Conservation (phyloP, 2,113 vertebrate genomes). For the Alectura lathami region DNA sequence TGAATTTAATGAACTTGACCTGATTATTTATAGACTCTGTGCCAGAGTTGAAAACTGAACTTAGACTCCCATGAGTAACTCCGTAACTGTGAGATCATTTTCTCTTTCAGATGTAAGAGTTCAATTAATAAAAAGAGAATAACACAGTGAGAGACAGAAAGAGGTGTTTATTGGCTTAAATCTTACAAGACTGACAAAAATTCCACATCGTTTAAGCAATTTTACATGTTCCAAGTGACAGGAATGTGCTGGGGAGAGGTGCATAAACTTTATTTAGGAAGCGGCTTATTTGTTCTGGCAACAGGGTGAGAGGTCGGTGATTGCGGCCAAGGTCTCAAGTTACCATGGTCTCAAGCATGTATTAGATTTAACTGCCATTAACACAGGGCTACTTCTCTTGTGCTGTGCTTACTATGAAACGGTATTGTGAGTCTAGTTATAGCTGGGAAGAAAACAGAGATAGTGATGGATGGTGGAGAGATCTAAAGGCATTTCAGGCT, state of each 20-base stretch:
- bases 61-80: not conserved
- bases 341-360: not conserved
- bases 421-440: not conserved
- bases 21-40: not conserved
- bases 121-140: not conserved
- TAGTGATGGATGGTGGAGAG: not conserved
- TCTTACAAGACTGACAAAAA: not conserved
- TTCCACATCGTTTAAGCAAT: not conserved
- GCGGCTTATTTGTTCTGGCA: not conserved
- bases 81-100: not conserved
- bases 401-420: not conserved
- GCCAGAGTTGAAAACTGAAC: not conserved
- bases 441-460: not conserved
- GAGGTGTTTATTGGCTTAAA: not conserved
- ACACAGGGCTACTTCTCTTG: accelerated
- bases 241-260: not conserved
- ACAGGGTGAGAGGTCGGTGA: not conserved
- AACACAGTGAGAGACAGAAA: not conserved
- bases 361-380: not conserved
- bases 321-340: not conserved
- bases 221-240: not conserved
- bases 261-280: not conserved
- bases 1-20: not conserved
- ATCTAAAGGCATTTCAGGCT: not conserved
- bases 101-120: not conserved